Percentiles rank a stretch among this genome's conserved stretches.
Conservation (phyloP, 2,113 vertebrate species). For the Neotragus pygmaeus region DNA sequence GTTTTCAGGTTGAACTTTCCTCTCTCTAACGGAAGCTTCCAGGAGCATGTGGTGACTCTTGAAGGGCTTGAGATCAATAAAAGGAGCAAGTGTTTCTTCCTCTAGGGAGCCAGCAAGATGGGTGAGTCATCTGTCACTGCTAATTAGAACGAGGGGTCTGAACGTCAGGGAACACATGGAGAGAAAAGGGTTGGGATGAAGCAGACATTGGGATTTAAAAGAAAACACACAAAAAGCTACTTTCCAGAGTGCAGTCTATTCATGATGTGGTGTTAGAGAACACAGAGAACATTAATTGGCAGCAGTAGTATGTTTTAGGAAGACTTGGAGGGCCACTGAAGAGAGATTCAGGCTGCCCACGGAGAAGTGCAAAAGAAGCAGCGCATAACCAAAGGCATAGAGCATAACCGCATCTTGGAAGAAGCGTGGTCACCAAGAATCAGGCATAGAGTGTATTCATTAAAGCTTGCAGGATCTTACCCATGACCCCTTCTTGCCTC, state of each 20-base stretch:
- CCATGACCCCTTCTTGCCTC: neutral
- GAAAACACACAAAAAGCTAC: neutral
- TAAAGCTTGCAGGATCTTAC: neutral
- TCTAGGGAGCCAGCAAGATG: neutral
- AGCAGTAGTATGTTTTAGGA: neutral
- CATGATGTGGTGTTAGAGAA: neutral
- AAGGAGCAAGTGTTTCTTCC: neutral
- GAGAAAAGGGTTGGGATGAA: neutral
- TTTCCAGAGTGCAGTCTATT: conserved; percentile 22
- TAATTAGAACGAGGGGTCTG: conserved; percentile 31
- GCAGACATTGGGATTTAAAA: neutral
- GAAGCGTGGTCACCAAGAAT: neutral
- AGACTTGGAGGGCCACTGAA: neutral
- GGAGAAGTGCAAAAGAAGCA: neutral
- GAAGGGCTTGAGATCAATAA: neutral
- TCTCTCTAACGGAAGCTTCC: conserved; percentile 6
- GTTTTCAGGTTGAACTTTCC: conserved; percentile 17
- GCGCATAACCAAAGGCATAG: neutral
- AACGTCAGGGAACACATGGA: neutral
- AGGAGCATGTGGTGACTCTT: conserved; percentile 16
- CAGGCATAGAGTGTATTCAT: neutral
- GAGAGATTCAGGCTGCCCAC: neutral
- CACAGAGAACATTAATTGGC: neutral
- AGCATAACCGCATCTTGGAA: neutral
- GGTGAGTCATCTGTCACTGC: conserved; percentile 35